These are phyloP conservation scores for Cyphomyrus discorhynchus DNA, from an alignment of 2,113 vertebrate species.

Conservation along the genomic window DNA sequence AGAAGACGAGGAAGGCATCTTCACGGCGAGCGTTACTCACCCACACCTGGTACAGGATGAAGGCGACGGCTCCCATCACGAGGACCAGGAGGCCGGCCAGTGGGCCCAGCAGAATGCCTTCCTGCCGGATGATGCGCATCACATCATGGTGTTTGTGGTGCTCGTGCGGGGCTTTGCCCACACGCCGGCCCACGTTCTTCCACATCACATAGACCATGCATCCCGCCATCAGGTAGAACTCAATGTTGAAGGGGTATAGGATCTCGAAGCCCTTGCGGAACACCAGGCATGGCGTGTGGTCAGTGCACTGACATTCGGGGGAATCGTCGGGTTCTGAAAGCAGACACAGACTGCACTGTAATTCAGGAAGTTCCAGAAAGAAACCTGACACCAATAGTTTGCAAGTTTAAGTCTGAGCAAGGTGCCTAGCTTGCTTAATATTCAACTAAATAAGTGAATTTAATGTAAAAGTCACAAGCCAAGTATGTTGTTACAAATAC, in stretches of 20 bases:
- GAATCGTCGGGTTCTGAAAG: conserved; percentile 25
- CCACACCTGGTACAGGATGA: conserved; percentile 76
- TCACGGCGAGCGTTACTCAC: conserved; percentile 31
- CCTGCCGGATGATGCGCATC: conserved; percentile 44
- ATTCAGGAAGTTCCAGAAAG: not conserved
- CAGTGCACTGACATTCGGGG: conserved; percentile 55
- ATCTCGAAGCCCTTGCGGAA: conserved; percentile 77
- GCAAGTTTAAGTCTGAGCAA: not conserved
- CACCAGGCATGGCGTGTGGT: conserved; percentile 49
- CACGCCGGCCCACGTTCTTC: conserved; percentile 75
- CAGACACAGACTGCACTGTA: not conserved
- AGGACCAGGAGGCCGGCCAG: conserved; percentile 59
- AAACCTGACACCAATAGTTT: not conserved
- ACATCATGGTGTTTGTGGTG: conserved; percentile 45
- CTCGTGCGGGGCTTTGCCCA: not conserved
- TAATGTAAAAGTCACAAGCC: not conserved
- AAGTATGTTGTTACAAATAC: not conserved
- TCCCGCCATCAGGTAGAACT: conserved; percentile 60
- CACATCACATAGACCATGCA: conserved; percentile 84
- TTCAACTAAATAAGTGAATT: not conserved
- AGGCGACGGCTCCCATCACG: conserved; percentile 53
- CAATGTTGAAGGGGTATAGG: conserved; percentile 82
- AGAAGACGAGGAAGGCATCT: conserved; percentile 68
- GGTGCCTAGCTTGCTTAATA: not conserved
- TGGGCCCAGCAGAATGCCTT: conserved; percentile 49